Conservation (phyloP, 1,140 invertebrate genomes). For the Meteorus sp. region DNA sequence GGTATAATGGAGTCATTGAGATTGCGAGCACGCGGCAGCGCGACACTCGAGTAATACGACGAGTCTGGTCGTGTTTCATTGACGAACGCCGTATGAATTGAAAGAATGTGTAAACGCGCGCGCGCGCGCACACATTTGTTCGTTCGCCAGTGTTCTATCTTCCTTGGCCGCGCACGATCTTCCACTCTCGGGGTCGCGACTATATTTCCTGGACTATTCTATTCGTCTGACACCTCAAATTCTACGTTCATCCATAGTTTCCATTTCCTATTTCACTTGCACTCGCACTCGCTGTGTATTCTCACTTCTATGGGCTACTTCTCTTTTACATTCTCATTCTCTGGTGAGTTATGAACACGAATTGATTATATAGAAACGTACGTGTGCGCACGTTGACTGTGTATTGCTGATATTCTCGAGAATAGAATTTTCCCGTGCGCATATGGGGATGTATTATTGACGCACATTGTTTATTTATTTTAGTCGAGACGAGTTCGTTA, state of each 20-base stretch:
- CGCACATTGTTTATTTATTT: neutral
- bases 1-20: constrained; percentile 25
- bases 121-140: constrained; percentile 3
- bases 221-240: neutral
- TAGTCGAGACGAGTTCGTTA: too few species aligned
- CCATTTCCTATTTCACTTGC: too few species aligned
- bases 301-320: too few species aligned
- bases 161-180: too few species aligned
- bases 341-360: too few species aligned
- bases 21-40: constrained; percentile 21
- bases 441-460: neutral
- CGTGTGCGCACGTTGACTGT: too few species aligned
- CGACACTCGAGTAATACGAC: constrained; percentile 23
- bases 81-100: constrained; percentile 25
- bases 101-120: constrained; percentile 20
- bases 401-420: neutral
- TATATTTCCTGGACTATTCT: constrained; percentile 27
- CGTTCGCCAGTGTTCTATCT: too few species aligned
- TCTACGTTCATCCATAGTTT: too few species aligned
- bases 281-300: neutral
- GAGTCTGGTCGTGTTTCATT: constrained; percentile 27
- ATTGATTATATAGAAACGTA: too few species aligned
- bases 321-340: too few species aligned
- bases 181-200: constrained; percentile 7
- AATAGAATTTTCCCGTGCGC: neutral